phyloP scores from a whole-genome alignment of 1,140 invertebrate species.

The Ceratosolen fusciceps region DNA sequence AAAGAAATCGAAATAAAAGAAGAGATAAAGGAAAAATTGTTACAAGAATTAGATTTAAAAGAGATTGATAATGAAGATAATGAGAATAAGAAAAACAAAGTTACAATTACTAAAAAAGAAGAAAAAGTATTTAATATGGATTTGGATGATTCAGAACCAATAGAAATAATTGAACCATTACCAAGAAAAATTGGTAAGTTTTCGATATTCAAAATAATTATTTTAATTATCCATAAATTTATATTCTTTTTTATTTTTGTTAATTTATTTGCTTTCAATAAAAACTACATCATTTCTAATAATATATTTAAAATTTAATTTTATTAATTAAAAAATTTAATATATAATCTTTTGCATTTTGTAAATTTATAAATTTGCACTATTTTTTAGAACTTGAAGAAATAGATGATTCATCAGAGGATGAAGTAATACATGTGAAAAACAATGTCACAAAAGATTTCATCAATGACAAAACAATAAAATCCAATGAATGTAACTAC shows the following conservation, averaged over 20 bases:
- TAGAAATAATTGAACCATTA: slow-evolving; percentile 47
- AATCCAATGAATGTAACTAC: slow-evolving; percentile 43
- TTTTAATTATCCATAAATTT: background rate
- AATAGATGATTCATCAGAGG: slow-evolving; percentile 45
- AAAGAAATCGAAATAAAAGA: slow-evolving; percentile 57
- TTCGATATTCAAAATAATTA: slow-evolving; percentile 4
- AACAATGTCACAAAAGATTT: slow-evolving; percentile 60
- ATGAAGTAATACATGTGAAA: slow-evolving; percentile 52
- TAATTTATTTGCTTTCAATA: background rate
- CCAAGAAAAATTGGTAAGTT: slow-evolving; percentile 40
- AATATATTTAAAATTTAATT: background rate
- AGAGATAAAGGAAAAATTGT: slow-evolving; percentile 56
- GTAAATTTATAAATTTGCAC: background rate
- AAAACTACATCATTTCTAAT: background rate
- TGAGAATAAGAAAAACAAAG: slow-evolving; percentile 47
- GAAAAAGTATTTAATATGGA: slow-evolving; percentile 4
- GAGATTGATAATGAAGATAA: slow-evolving; percentile 42
- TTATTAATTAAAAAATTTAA: background rate
- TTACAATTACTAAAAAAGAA: background rate
- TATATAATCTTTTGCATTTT: too few species aligned
- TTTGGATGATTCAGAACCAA: slow-evolving; percentile 39
- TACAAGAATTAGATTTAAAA: background rate
- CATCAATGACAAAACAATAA: slow-evolving; percentile 33
- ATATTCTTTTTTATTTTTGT: too few species aligned
- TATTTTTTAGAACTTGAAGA: slow-evolving; percentile 46